phyloP scores from a whole-genome alignment of 2,113 vertebrate species.

The Megaleporinus macrocephalus region DNA sequence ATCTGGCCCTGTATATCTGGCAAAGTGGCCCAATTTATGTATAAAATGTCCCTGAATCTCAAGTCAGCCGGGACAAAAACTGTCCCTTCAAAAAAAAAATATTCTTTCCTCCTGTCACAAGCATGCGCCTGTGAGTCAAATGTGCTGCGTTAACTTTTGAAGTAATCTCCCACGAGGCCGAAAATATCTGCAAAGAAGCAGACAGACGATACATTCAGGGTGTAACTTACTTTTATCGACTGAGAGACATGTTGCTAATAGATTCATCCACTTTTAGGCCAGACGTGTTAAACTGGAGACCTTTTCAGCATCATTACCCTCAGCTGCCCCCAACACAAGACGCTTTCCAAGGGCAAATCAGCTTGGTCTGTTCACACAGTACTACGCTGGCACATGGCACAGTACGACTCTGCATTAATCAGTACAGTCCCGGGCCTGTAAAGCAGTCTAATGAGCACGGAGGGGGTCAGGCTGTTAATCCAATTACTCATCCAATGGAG shows the following conservation, averaged over 20 bases:
- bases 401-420: conserved; percentile 21
- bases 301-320: conserved; percentile 11
- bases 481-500: conserved; percentile 34
- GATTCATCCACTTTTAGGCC: conserved; percentile 15
- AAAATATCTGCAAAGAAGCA: background rate
- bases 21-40: background rate
- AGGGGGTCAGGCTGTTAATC: conserved; percentile 28
- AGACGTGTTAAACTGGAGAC: conserved; percentile 14
- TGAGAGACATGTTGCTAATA: conserved; percentile 14
- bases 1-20: too few relatives aligned
- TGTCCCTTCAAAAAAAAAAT: background rate
- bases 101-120: background rate
- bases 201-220: background rate
- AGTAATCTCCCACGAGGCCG: background rate
- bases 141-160: too few relatives aligned
- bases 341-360: background rate
- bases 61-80: background rate
- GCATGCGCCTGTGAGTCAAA: background rate
- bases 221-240: conserved; percentile 10
- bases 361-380: background rate
- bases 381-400: background rate
- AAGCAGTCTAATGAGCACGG: background rate
- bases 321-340: background rate
- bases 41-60: background rate
- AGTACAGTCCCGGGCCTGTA: background rate